phyloP scores from a whole-genome alignment of 2,797 vertebrate genomes.

The Nannoperca obscura region DNA sequence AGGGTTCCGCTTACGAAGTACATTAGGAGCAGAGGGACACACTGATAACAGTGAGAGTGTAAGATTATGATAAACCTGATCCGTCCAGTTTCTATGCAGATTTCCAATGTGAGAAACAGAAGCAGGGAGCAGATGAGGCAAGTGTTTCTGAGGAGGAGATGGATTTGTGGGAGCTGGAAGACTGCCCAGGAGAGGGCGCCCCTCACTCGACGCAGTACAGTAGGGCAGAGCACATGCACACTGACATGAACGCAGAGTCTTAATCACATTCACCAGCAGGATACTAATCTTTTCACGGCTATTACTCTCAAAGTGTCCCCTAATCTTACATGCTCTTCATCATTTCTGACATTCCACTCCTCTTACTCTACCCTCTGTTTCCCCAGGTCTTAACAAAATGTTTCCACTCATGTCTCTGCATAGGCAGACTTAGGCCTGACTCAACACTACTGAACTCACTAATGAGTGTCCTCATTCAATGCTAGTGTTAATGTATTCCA shows the following conservation, averaged over 20 bases:
- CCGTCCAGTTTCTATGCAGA: conserved; percentile 34
- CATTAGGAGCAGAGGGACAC: conserved; percentile 44
- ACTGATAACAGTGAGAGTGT: conserved; percentile 46
- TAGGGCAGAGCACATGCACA: conserved; percentile 19
- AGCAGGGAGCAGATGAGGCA: conserved; percentile 12
- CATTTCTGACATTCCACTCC: conserved; percentile 20
- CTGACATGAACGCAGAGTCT: neutral
- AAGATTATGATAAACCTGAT: conserved; percentile 47
- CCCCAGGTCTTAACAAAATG: neutral
- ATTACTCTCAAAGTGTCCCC: conserved; percentile 34
- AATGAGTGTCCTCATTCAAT: conserved; percentile 21
- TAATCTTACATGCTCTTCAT: conserved; percentile 32
- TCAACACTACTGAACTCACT: conserved; percentile 27
- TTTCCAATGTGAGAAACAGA: conserved; percentile 25
- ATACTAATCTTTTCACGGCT: conserved; percentile 30
- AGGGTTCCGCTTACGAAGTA: conserved; percentile 13
- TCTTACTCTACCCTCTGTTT: neutral
- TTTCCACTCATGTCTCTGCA: conserved; percentile 17
- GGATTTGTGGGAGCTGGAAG: conserved; percentile 9
- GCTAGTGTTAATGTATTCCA: conserved; percentile 37
- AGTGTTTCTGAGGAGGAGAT: conserved; percentile 9
- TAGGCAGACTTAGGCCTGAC: neutral
- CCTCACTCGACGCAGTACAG: conserved; percentile 21
- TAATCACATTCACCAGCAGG: conserved; percentile 43
- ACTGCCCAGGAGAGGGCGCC: conserved; percentile 78